These are phyloP conservation scores for Oppia nitens DNA, from an alignment of 1,140 invertebrate genomes.

Conservation along the genomic window DNA sequence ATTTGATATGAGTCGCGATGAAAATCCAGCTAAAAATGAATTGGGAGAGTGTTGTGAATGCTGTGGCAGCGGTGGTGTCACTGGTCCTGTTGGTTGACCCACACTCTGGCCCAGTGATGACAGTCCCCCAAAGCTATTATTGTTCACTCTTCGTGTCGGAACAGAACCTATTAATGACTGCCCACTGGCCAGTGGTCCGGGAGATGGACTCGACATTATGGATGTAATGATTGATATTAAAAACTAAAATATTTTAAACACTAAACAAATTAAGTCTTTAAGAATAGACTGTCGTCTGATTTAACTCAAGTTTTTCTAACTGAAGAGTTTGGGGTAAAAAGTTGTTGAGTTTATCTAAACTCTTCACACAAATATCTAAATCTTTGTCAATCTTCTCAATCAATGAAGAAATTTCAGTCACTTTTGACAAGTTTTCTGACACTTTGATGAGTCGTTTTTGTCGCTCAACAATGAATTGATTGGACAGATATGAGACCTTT, in stretches of 20 bases:
- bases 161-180: background rate
- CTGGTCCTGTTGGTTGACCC: background rate
- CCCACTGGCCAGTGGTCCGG: background rate
- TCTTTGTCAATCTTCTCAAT: slow-evolving; percentile 10
- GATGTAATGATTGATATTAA: no score
- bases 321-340: slow-evolving; percentile 3
- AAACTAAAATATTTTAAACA: no score
- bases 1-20: background rate
- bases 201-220: background rate
- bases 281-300: background rate
- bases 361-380: background rate
- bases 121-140: background rate
- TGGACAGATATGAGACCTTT: background rate
- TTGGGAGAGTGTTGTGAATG: slow-evolving; percentile 10
- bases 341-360: slow-evolving; percentile 10
- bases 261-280: no score
- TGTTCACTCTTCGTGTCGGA: background rate
- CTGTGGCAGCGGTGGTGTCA: background rate
- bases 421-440: slow-evolving; percentile 10
- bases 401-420: slow-evolving; percentile 7
- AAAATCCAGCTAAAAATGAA: slow-evolving; percentile 6
- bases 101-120: background rate
- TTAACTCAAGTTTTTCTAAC: slow-evolving; percentile 8
- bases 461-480: slow-evolving; percentile 1
- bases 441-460: slow-evolving; percentile 11